Evolutionary conservation across 2,888 invertebrate species (phyloP).

Genomic region (Sarcophaga caerulescens): DNA sequence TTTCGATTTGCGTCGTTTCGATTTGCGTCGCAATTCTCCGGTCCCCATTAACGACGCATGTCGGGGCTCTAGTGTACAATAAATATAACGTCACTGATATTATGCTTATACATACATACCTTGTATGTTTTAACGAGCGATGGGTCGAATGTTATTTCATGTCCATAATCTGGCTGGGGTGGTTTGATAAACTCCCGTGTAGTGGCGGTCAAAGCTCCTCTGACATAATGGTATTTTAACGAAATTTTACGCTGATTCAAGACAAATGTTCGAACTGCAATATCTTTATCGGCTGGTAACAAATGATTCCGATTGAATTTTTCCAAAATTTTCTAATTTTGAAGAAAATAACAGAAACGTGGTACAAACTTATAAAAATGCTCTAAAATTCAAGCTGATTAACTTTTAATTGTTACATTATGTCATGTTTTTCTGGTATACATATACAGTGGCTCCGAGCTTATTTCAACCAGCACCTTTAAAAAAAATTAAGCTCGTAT

Average conservation of each 20-base stretch:
- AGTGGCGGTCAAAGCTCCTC: constrained; percentile 78
- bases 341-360: background rate
- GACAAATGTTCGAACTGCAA: constrained; percentile 86
- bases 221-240: constrained; percentile 78
- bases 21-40: too few species aligned
- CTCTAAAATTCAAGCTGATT: too few species aligned
- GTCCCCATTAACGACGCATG: too few species aligned
- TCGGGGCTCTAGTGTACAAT: too few species aligned
- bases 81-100: too few species aligned
- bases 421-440: too few species aligned
- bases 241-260: constrained; percentile 83
- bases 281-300: constrained; percentile 84
- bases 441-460: too few species aligned
- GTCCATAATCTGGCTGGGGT: constrained; percentile 86
- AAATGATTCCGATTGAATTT: constrained; percentile 84
- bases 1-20: too few species aligned
- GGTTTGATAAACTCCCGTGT: constrained; percentile 87
- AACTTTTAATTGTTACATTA: too few species aligned
- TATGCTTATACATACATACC: constrained; percentile 79
- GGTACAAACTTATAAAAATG: too few species aligned
- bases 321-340: constrained; percentile 83
- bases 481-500: too few species aligned
- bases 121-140: constrained; percentile 86
- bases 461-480: too few species aligned
- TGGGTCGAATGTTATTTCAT: constrained; percentile 85